Evolutionary conservation across 2,888 invertebrate species (phyloP).

Genomic region (Acanthococcus lagerstroemiae): DNA sequence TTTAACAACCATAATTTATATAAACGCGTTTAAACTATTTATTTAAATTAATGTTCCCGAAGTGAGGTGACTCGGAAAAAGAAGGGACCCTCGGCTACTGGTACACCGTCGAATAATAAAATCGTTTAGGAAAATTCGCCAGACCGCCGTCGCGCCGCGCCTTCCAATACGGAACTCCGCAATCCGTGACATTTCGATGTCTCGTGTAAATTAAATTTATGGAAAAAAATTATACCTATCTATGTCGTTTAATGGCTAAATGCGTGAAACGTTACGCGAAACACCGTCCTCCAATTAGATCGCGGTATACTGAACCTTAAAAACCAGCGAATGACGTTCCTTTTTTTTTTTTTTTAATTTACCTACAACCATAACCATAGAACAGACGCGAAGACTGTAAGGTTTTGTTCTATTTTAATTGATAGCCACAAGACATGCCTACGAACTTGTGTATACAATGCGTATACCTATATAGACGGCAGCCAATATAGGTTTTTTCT

Average conservation of each 20-base stretch:
- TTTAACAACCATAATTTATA: conserved; percentile 29
- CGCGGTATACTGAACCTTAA: conserved; percentile 16
- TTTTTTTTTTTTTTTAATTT: neutral
- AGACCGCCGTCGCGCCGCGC: neutral
- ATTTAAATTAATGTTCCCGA: conserved; percentile 27
- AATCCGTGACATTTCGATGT: neutral
- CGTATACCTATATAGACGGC: too few species aligned
- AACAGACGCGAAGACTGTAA: conserved; percentile 1
- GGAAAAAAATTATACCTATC: neutral
- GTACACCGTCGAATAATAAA: too few species aligned
- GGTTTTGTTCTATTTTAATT: conserved; percentile 29
- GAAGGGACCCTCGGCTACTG: too few species aligned
- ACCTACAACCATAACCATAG: neutral
- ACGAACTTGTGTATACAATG: neutral
- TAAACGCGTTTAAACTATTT: conserved; percentile 29
- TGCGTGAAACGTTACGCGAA: too few species aligned
- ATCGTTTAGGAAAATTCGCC: too few species aligned
- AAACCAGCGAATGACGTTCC: conserved; percentile 17
- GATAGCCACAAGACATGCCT: conserved; percentile 26
- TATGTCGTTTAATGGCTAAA: too few species aligned
- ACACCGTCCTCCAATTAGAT: conserved; percentile 16
- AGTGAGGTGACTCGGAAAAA: conserved; percentile 26
- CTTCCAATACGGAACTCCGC: neutral
- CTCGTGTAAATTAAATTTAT: neutral
- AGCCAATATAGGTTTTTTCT: conserved; percentile 21